Base-by-base conservation (phyloP, 2,797 vertebrate genomes). In the Rhodeus uyekii region DNA sequence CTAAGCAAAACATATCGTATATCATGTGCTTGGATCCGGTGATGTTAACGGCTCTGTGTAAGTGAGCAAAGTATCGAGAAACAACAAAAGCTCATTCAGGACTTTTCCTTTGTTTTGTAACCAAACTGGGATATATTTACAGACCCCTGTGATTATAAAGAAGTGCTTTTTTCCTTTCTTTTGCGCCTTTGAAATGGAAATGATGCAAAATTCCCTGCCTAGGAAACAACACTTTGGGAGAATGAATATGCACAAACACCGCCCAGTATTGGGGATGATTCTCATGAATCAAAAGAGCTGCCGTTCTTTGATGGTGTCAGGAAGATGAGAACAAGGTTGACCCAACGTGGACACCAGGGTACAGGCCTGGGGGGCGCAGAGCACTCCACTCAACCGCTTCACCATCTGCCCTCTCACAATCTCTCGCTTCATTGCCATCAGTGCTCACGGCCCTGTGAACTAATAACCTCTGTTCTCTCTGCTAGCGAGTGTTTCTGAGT, bases 1-100 rank as follows among this genome's bases (percentile, higher is more conserved):
- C 74, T 75, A 16, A 13, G 77, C 67, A 78, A 71, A 78, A 83
- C 48, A 38, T 83, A 86, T 81, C 77, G 78, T 84, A 81, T 79
- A 81, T 80, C 53, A 38, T 74, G 67, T 61, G 73, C 82, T 73
- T 63, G 42, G 63, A 38, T 60, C 42, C 34, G 34, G 76, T 63
- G 60, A 68, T 74, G 44, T 24, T 64, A 83, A 60, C 64, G 65
- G 60, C 64, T 80, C 58, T 3, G 36, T n/a, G 50, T 58, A 69
- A 39, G 68, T 63, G 39, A 80, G 29, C 8, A 61, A 71, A 46
- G 38, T 71, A 10, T 42, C 53, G 2, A 22, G 22, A 67, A 29
- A 67, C 63, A 53, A 78, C 74, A 74, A 84, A 61, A 81, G 60
- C 73, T 55, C 44, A 67, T 69, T 39, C 53, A 72, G 72, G 50